These are phyloP conservation scores for Montipora sp. DNA, from an alignment of 64 coral and sea anemone genomes.

Conservation along the genomic window DNA sequence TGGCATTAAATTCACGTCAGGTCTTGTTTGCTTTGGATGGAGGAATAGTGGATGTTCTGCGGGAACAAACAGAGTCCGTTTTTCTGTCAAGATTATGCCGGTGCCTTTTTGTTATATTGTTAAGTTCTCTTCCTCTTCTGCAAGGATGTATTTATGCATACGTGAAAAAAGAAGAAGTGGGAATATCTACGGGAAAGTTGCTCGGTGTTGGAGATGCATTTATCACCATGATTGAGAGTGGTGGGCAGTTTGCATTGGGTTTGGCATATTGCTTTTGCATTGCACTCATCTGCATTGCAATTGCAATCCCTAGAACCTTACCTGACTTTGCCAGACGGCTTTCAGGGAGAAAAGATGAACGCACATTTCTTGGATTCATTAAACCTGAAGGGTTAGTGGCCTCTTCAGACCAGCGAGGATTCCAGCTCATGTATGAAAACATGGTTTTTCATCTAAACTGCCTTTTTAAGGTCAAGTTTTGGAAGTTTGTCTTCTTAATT, in stretches of 20 bases:
- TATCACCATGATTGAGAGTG: slow-evolving; percentile 52
- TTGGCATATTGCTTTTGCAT: slow-evolving; percentile 85
- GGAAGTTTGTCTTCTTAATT: slow-evolving; percentile 89
- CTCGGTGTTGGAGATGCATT: slow-evolving; percentile 77
- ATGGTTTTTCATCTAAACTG: slow-evolving; percentile 97
- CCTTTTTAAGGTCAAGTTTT: slow-evolving; percentile 72
- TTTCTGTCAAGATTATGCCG: slow-evolving; percentile 73
- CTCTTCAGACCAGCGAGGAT: slow-evolving; percentile 76
- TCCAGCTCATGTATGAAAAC: slow-evolving; percentile 96
- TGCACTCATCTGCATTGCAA: slow-evolving; percentile 71
- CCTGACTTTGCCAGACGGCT: slow-evolving; percentile 87
- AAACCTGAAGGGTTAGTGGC: slow-evolving; percentile 80
- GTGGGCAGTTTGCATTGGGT: slow-evolving; percentile 39
- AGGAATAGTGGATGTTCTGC: slow-evolving; percentile 67
- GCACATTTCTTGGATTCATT: slow-evolving; percentile 88
- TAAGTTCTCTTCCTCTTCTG: slow-evolving; percentile 74
- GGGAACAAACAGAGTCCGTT: slow-evolving; percentile 71
- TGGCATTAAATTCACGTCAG: neutral
- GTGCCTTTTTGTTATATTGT: slow-evolving; percentile 82
- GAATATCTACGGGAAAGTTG: slow-evolving; percentile 41
- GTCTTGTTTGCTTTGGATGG: slow-evolving; percentile 72
- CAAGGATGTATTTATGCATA: slow-evolving; percentile 74
- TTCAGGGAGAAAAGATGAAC: slow-evolving; percentile 87
- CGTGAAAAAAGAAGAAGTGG: slow-evolving; percentile 74
- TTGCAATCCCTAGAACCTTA: slow-evolving; percentile 92